Evolutionary conservation across 2,888 invertebrate species (phyloP), one percentile per base, ranked within the genome.

Genomic region (Fragum whitleyi): DNA sequence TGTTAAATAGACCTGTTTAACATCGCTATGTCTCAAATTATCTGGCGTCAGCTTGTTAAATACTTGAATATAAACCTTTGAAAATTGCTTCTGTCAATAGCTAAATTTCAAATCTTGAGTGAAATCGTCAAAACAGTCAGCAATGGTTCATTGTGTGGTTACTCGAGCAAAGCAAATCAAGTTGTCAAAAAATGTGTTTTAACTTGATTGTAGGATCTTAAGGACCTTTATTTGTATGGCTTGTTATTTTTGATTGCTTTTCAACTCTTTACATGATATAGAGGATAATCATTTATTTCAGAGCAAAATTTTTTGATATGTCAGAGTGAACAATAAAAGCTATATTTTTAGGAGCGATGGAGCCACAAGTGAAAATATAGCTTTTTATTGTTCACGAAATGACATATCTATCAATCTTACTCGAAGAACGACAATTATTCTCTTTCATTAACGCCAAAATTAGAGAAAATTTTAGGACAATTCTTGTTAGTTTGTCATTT

Each of bases 181-280:
- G 29, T 19, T 61, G 61, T 26, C n/a, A 61, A n/a, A 32, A 61
- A 28, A 61, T n/a, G 32, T 23, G 57, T 57, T 57, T 57, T 57
- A 57, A 57, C 57, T 14, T 57, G 57, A 26, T 26, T 65, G 65
- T 65, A 19, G 16, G 77, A 75, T 81, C 73, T 67, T 71, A 81
- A 74, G 77, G 62, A 79, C 69, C 77, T 72, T 79, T 81, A 79
- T 79, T 74, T 75, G 81, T 72, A 72, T 77, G 65, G 61, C 77
- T 76, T 76, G 78, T 79, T 78, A 84, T 81, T 84, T n/a, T 79
- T 76, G 73, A 73, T 74, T 72, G 76, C 74, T 79, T 79, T 79
- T 68, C 77, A 32, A 16, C 36, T 19, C 32, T 36, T 36, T 36
- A 6, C 32, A 36, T 6, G 32, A 36, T 36, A 36, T 36, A n/a